These are phyloP conservation scores for Conomelus anceps DNA, from an alignment of 2,888 invertebrate species.

Conservation along the genomic window DNA sequence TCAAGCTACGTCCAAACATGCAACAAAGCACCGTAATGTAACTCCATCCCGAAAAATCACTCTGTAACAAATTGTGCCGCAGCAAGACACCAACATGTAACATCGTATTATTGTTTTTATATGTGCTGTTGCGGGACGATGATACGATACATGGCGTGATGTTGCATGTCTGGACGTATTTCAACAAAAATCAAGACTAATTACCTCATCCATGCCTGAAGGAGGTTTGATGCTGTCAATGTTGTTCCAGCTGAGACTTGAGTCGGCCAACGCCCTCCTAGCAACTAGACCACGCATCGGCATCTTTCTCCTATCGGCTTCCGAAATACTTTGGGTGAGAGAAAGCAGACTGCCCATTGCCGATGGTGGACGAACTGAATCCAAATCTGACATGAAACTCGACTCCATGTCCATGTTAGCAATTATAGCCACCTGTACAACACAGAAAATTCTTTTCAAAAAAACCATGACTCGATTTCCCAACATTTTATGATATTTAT, in stretches of 20 bases:
- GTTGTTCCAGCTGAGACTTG: slow-evolving; percentile 52
- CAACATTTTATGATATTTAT: too few species aligned
- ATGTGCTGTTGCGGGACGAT: too few species aligned
- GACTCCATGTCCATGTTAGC: slow-evolving; percentile 34
- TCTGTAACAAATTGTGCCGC: too few species aligned
- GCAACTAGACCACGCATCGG: slow-evolving; percentile 23
- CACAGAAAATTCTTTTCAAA: not conserved
- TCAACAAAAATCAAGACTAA: slow-evolving; percentile 19
- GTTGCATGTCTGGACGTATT: too few species aligned
- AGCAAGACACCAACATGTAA: too few species aligned
- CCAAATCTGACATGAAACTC: slow-evolving; percentile 49
- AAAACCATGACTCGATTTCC: too few species aligned
- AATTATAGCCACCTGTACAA: slow-evolving; percentile 31
- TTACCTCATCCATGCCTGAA: slow-evolving; percentile 59
- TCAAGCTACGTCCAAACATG: too few species aligned
- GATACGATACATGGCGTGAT: too few species aligned
- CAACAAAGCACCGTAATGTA: too few species aligned
- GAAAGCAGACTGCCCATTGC: slow-evolving; percentile 54
- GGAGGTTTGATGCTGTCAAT: slow-evolving; percentile 78
- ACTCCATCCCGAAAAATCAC: too few species aligned
- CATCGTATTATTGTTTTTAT: too few species aligned
- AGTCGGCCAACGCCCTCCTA: slow-evolving; percentile 18
- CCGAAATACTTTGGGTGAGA: slow-evolving; percentile 29
- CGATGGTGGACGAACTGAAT: slow-evolving; percentile 77
- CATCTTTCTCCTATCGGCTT: slow-evolving; percentile 24